Percentiles rank a stretch among this genome's conserved stretches.
phyloP scores from a whole-genome alignment of 2,888 invertebrate species.

The Caenorhabditis afra region DNA sequence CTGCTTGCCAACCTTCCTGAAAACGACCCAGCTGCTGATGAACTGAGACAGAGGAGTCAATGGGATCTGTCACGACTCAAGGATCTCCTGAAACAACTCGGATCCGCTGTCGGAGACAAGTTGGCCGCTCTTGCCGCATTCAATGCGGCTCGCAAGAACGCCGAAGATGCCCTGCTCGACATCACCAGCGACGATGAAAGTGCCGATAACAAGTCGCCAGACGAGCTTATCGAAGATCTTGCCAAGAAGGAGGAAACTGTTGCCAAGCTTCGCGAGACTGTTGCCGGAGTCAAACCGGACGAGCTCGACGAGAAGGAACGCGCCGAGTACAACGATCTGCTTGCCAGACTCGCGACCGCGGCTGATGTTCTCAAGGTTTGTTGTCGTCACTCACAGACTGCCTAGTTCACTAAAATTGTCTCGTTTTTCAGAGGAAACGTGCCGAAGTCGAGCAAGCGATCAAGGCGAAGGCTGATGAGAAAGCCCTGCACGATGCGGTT shows the following conservation, averaged over 20 bases:
- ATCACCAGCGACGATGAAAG: conserved; percentile 42
- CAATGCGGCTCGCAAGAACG: conserved; percentile 67
- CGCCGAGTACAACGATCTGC: conserved; percentile 62
- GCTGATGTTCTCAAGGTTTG: conserved; percentile 63
- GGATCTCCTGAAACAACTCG: conserved; percentile 64
- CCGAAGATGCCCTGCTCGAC: conserved; percentile 64
- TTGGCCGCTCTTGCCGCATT: conserved; percentile 69
- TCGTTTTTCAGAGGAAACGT: conserved; percentile 45
- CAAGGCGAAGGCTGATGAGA: conserved; percentile 40
- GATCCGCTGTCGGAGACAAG: conserved; percentile 67
- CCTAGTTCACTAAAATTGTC: too few species aligned
- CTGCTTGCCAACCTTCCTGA: conserved; percentile 59
- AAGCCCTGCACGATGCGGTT: conserved; percentile 40
- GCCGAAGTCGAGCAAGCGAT: conserved; percentile 44
- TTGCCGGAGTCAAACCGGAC: conserved; percentile 53
- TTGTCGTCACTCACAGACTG: background rate
- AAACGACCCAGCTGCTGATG: conserved; percentile 60
- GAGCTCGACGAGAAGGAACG: conserved; percentile 64
- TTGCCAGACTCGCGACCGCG: conserved; percentile 60
- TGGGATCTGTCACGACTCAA: conserved; percentile 69
- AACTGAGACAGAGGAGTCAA: conserved; percentile 64
- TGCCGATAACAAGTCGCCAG: conserved; percentile 45
- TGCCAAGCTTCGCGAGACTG: conserved; percentile 55
- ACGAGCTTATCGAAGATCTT: conserved; percentile 60
- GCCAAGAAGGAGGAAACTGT: conserved; percentile 56